These are phyloP conservation scores for Hipparchia semele DNA, from an alignment of 2,888 invertebrate species.

Conservation along the genomic window DNA sequence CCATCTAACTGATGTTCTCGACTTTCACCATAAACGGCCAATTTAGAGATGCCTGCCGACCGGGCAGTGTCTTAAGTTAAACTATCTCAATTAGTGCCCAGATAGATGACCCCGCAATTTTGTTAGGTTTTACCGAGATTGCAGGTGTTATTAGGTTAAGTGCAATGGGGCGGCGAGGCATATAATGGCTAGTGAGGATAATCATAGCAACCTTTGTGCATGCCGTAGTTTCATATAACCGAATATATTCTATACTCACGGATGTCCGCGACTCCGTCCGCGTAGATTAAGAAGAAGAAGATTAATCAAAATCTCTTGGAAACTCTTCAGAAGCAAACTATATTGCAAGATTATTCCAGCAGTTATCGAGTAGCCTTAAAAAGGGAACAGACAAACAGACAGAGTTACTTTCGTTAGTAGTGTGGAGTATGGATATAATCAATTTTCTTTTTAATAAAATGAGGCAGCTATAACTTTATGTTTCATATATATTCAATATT, in stretches of 20 bases:
- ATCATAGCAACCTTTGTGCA: constrained; percentile 44
- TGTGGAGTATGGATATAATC: too few species aligned
- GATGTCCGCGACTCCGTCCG: background rate
- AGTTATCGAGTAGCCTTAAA: too few species aligned
- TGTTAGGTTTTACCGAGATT: constrained; percentile 65
- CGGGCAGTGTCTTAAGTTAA: constrained; percentile 75
- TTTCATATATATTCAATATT: too few species aligned
- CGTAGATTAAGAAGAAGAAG: too few species aligned
- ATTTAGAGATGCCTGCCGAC: constrained; percentile 76
- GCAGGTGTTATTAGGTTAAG: constrained; percentile 69
- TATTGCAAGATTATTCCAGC: too few species aligned
- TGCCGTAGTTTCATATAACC: constrained; percentile 3
- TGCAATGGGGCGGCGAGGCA: constrained; percentile 56
- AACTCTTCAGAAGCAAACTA: too few species aligned
- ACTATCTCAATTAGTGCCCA: constrained; percentile 81
- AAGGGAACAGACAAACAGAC: too few species aligned
- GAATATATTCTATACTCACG: background rate
- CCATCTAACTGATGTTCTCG: constrained; percentile 66
- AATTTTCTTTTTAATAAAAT: too few species aligned
- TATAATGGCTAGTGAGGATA: constrained; percentile 52
- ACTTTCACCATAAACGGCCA: constrained; percentile 81
- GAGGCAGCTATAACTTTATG: too few species aligned
- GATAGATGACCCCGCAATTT: constrained; percentile 80
- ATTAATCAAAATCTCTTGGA: too few species aligned
- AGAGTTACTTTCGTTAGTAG: too few species aligned